Conservation (phyloP, 2,113 vertebrate genomes). For the Paracanthobrama guichenoti region DNA sequence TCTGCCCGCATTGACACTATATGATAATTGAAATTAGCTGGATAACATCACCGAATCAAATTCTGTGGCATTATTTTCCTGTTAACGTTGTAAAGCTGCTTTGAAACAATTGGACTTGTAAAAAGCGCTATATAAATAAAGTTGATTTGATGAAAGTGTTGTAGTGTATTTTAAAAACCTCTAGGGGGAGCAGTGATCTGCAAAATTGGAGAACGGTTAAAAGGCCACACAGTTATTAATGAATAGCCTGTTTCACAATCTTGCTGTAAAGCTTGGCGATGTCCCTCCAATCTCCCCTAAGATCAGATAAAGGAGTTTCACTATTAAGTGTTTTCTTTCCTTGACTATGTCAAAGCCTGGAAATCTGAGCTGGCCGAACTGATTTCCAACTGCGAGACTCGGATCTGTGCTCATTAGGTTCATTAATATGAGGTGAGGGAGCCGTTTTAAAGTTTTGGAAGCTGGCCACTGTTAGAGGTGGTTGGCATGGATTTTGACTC, state of each 20-base stretch:
- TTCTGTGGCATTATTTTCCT: too few species aligned
- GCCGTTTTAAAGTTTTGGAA: neutral
- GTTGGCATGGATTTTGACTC: slow-evolving; percentile 19
- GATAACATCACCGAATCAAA: too few species aligned
- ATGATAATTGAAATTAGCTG: too few species aligned
- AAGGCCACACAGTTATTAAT: neutral
- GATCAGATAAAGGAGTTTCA: slow-evolving; percentile 8
- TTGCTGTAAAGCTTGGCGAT: neutral
- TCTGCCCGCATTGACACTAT: too few species aligned
- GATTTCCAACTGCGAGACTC: slow-evolving; percentile 3
- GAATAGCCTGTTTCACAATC: neutral
- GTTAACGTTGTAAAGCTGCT: too few species aligned
- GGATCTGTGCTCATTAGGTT: slow-evolving; percentile 2
- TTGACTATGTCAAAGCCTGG: neutral
- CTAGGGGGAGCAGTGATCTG: slow-evolving; percentile 57
- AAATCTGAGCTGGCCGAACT: slow-evolving; percentile 7
- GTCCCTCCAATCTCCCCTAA: neutral
- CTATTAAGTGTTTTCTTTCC: neutral
- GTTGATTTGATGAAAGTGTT: too few species aligned
- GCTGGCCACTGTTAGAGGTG: neutral
- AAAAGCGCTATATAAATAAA: too few species aligned
- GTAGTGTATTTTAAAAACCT: slow-evolving; percentile 31
- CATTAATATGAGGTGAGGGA: neutral
- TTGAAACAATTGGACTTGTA: neutral
- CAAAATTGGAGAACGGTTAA: neutral